Percentiles rank a stretch among this genome's conserved stretches.
Conservation (phyloP, 2,113 vertebrate genomes). For the Vulpes vulpes region DNA sequence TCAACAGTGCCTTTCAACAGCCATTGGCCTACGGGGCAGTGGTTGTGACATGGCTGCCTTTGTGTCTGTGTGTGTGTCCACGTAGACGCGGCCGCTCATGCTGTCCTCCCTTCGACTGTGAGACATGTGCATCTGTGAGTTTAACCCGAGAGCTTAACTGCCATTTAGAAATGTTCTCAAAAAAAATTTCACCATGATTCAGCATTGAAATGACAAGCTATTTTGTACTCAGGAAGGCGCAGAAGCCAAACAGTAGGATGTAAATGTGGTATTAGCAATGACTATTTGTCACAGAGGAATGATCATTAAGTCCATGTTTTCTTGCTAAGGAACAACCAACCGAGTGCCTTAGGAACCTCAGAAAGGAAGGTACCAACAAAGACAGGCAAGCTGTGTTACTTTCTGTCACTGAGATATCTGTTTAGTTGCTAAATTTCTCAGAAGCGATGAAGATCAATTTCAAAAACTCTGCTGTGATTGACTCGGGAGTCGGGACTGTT, state of each 20-base stretch:
- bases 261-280: not conserved
- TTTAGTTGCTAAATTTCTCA: not conserved
- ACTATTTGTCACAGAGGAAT: not conserved
- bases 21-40: not conserved
- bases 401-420: not conserved
- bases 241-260: not conserved
- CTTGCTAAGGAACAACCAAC: conserved; percentile 6
- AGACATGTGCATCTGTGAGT: not conserved
- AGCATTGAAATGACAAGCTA: not conserved
- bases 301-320: not conserved
- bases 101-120: not conserved
- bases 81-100: fast-evolving
- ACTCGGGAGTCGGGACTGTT: not conserved
- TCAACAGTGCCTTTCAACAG: not conserved
- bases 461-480: not conserved
- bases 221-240: not conserved
- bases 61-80: fast-evolving
- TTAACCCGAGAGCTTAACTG: not conserved
- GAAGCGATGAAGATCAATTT: not conserved
- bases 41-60: fast-evolving
- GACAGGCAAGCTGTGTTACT: not conserved
- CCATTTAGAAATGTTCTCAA: not conserved
- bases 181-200: not conserved
- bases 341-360: not conserved
- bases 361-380: not conserved